Evolutionary conservation across 64 coral and sea anemone genomes (phyloP), one percentile per base, ranked within the genome.

Genomic region (Montipora foliosa): DNA sequence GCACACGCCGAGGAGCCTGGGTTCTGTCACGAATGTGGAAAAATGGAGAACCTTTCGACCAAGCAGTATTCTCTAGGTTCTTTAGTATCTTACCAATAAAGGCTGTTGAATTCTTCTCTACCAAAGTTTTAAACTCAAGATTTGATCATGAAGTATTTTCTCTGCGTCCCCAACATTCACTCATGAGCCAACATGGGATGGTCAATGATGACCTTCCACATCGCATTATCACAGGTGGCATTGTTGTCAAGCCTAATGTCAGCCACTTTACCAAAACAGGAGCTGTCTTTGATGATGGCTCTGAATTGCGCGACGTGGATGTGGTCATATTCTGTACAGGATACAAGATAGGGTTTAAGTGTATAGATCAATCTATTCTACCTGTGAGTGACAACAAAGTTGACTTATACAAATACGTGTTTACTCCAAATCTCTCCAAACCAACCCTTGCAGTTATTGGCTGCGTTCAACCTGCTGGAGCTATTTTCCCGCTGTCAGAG

Each of bases 281-380:
- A 20, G 96, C 88, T 13, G 70, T 87, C 66, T 98, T 98, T 93
- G 94, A 95, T 55, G 94, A 98, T 20, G 87, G 52, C 20, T 90
- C 94, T 3, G 14, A 48, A 53, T 53, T 87, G n/a, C 76, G 78
- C 7, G 75, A 90, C 2, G 73, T 98, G 45, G 96, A 98, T 95
- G 96, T 46, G 49, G 94, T 98, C 11, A 93, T 98, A 8, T 98
- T 98, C 73, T 93, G 90, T 75, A 98, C 96, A 13, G 96, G 96
- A 8, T 98, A 98, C 49, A 70, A 91, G 15, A 91, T 98, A 73
- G 83, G 94, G 1, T 98, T 98, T 77, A 75, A 46, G 10, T 95
- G 81, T 57, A 37, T 37, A 37, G 29, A 37, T 37, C 29, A 37
- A 37, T 37, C 29, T 37, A 37, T 37, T 37, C 29, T 95, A 24